These are phyloP conservation scores for Ditylenchus weischeri DNA, from an alignment of 2,888 invertebrate species.

Conservation along the genomic window DNA sequence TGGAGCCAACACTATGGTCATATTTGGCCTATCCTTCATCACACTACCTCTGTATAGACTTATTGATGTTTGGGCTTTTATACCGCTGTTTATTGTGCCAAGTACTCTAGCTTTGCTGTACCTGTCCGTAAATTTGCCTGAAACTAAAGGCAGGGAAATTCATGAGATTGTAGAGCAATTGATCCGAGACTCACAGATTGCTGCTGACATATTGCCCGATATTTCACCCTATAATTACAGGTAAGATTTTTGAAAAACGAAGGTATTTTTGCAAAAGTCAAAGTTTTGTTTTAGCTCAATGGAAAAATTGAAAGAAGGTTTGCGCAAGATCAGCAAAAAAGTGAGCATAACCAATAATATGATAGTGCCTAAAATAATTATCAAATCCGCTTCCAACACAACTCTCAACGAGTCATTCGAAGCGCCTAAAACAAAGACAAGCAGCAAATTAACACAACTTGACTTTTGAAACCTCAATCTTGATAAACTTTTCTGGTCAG, in stretches of 20 bases:
- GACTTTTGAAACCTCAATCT: too few species aligned
- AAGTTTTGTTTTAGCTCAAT: not conserved
- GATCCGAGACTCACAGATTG: slow-evolving; percentile 8
- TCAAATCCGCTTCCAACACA: not conserved
- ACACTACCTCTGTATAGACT: slow-evolving; percentile 39
- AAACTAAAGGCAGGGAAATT: slow-evolving; percentile 35
- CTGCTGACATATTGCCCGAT: slow-evolving; percentile 1
- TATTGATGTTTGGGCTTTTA: slow-evolving; percentile 39
- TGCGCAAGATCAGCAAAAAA: slow-evolving; percentile 1
- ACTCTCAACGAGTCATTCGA: not conserved
- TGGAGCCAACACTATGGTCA: slow-evolving; percentile 14
- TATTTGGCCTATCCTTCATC: slow-evolving; percentile 38
- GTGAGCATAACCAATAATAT: not conserved
- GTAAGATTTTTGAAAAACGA: too few species aligned
- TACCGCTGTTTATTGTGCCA: slow-evolving; percentile 41
- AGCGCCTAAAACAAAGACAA: slow-evolving; percentile 1
- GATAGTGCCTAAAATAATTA: not conserved
- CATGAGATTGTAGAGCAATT: slow-evolving; percentile 23
- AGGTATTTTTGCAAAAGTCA: too few species aligned
- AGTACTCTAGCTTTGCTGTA: slow-evolving; percentile 15
- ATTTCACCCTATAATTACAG: not conserved
- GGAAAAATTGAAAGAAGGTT: not conserved
- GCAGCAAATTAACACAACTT: not conserved
- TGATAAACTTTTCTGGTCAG: too few species aligned
- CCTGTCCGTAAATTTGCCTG: slow-evolving; percentile 26